Evolutionary conservation across 2,113 vertebrate species (phyloP), one percentile per base, ranked within the genome.

Genomic region (Peromyscus leucopus): DNA sequence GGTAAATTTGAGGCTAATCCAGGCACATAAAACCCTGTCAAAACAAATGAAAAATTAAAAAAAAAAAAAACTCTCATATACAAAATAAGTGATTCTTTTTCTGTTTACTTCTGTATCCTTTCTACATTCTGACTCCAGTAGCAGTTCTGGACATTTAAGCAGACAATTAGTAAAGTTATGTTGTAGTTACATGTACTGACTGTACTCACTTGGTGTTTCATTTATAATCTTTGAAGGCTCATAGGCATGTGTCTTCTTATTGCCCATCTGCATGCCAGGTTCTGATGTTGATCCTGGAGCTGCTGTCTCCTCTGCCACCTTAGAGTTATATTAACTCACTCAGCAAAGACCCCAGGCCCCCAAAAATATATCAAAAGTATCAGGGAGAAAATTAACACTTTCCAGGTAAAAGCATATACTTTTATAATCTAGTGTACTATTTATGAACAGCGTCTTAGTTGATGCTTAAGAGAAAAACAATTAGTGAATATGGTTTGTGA

Each of bases 201-300:
- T 67, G 31, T 78, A 82, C 13, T 95, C 24, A 89, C 82, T 95
- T 96, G 39, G 4, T 71, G 51, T 72, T 87, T 88, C 84, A 96
- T 16, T 86, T 95, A 24, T 31, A 87, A 90, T 89, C 65, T 36
- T 95, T 88, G 16, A 57, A 16, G 22, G 83, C 28, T 82, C 91
- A 88, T 80, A 12, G 9, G 78, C 79, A 48, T 82, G 10, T 46
- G 82, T 80, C 36, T 93, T 69, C 21, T 91, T 39, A 91, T 12
- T 76, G 22, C 11, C 74, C 39, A 76, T 46, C 39, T 46, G 24
- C 24, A 46, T 72, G 17, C 71, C 36, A 72, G 71, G 36, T 72
- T 85, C 24, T 48, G n/a, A 82, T n/a, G n/a, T 71, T 76, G 33
- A 3, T 82, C 22, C 24, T 65, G 2, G 0, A 31, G 2, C 26